These are phyloP conservation scores for Trichoplusia ni DNA, from an alignment of 1,140 invertebrate genomes.

Conservation along the genomic window DNA sequence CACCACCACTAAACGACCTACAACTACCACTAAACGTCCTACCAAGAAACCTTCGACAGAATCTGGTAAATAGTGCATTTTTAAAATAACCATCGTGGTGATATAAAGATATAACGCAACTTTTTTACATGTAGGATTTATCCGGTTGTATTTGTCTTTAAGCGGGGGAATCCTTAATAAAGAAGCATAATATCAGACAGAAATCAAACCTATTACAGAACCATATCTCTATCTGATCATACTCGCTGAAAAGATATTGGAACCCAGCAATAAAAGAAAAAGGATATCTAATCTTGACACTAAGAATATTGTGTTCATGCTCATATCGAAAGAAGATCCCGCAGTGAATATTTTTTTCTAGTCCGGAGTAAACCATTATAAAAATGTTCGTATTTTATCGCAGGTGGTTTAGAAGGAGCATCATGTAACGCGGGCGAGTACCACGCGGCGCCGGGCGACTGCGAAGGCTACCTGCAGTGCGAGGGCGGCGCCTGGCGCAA, in stretches of 20 bases:
- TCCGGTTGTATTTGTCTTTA: no score
- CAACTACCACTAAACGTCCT: conserved; percentile 51
- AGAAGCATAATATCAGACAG: background rate
- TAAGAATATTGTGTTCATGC: no score
- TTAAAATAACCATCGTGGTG: no score
- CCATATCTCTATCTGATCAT: background rate
- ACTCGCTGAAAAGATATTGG: background rate
- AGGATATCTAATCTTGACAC: no score
- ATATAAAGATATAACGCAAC: no score
- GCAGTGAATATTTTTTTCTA: no score
- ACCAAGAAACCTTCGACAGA: conserved; percentile 58
- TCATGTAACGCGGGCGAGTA: conserved; percentile 86
- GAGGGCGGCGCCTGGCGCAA: conserved; percentile 85
- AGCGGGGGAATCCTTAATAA: no score
- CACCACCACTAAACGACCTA: conserved; percentile 58
- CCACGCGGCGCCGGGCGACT: conserved; percentile 85
- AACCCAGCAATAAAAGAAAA: no score
- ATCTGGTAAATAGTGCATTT: conserved; percentile 39
- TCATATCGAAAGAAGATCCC: no score
- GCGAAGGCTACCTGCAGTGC: conserved; percentile 89
- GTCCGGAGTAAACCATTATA: no score
- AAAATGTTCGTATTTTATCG: background rate
- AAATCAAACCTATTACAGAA: background rate
- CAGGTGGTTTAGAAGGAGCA: conserved; percentile 60
- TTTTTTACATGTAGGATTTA: no score